phyloP scores from a whole-genome alignment of 1,140 invertebrate genomes.

The Coptotermes formosanus region DNA sequence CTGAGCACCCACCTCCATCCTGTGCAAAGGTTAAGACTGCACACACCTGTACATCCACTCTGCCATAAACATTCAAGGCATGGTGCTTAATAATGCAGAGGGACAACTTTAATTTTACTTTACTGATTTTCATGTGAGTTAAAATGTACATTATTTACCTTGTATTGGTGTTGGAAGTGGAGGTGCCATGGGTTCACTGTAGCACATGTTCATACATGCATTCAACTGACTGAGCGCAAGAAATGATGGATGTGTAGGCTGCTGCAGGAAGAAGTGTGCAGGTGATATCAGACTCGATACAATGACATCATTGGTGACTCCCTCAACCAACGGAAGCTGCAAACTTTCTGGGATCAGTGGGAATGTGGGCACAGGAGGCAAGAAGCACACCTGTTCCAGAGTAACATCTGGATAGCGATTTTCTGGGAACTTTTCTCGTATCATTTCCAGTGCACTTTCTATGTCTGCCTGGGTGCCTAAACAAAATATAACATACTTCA shows the following conservation, averaged over 20 bases:
- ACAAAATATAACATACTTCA: conserved; percentile 38
- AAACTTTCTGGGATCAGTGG: conserved; percentile 45
- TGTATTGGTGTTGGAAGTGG: conserved; percentile 60
- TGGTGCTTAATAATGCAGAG: too few species aligned
- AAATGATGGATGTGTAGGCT: conserved; percentile 90
- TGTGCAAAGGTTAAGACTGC: too few species aligned
- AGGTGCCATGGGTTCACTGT: conserved; percentile 63
- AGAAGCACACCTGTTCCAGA: conserved; percentile 70
- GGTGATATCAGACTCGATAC: conserved; percentile 81
- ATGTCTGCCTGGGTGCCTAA: conserved; percentile 70
- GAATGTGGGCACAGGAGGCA: conserved; percentile 55
- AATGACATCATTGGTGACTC: conserved; percentile 89
- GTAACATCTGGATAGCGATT: conserved; percentile 76
- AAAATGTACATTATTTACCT: conserved; percentile 48
- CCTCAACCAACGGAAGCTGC: conserved; percentile 80
- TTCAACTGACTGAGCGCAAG: conserved; percentile 75
- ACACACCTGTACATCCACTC: too few species aligned
- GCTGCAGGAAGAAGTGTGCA: conserved; percentile 88
- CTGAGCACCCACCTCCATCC: too few species aligned
- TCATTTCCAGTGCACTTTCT: conserved; percentile 74
- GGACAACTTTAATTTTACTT: too few species aligned
- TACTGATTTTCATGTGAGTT: too few species aligned
- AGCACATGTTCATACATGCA: conserved; percentile 67
- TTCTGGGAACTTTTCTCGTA: conserved; percentile 78
- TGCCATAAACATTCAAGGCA: too few species aligned